Base-by-base conservation (phyloP, 2,888 invertebrate genomes). In the Altica lythri region DNA sequence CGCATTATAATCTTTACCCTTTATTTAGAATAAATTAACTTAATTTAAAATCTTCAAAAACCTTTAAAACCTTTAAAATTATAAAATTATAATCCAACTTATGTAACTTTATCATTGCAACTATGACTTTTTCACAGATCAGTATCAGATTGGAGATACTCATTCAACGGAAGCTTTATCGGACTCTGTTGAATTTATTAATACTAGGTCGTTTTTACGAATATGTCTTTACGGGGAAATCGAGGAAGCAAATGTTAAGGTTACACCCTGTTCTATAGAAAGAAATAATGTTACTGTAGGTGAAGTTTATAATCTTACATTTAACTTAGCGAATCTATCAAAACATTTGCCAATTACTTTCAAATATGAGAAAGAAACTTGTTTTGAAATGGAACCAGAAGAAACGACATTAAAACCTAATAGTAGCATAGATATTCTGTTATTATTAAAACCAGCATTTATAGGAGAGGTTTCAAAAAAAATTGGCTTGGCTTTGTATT, bases 221-320 rank as follows among this genome's bases (percentile, higher is more conserved):
- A 77, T 82, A 50, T 83, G 83, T 55, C 72, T 85, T 13, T 79
- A 83, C 63, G 85, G 83, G 0, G 77, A 81, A 67, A 79, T 77
- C 52, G 82, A 83, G 72, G 71, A 74, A 37, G 77, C 80, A 18
- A 68, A 72, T 17, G 70, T 85, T 10, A 68, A 68, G 2, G 74
- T 84, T 56, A 61, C 67, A 14, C 85, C 85, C 0, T 72, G 77
- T 52, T 63, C 69, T 4, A 55, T 84, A 0, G 62, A 78, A 55
- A 78, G 84, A 57, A 77, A 77, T 1, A 71, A 80, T 27, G 71
- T 83, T 6, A 32, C 63, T 29, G 69, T 82, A 2, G 60, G 67
- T 72, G 76, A 64, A 70, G 67, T 25, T 67, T 71, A 69, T 37
- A 12, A 29, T 0, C 55, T 64, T 16, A 60, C 54, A 5, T 35